Percentiles rank a stretch among this genome's conserved stretches.
phyloP scores from a whole-genome alignment of 1,140 invertebrate genomes.

The Procambarus clarkii region DNA sequence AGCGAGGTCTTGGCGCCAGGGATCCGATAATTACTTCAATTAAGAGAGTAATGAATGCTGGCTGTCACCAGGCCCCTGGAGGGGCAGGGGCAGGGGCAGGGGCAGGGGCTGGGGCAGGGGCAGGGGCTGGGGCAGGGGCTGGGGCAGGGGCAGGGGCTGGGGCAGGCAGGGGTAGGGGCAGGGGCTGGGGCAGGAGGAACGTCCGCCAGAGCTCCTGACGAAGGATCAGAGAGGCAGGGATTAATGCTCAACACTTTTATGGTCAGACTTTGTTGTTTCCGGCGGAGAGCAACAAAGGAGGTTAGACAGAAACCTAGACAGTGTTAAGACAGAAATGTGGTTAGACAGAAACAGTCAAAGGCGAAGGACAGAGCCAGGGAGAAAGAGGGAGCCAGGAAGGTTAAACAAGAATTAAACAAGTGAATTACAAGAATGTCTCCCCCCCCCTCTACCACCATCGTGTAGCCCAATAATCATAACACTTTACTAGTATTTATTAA shows the following conservation, averaged over 20 bases:
- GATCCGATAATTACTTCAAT: slow-evolving; percentile 25
- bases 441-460: no score
- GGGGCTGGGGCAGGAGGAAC: background rate
- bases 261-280: slow-evolving; percentile 2
- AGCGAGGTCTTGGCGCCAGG: background rate
- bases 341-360: no score
- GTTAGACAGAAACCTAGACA: no score
- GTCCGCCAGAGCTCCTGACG: background rate
- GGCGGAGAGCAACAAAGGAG: background rate
- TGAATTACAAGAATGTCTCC: no score
- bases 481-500: no score
- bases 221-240: background rate
- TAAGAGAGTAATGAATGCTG: slow-evolving; percentile 12
- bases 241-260: slow-evolving; percentile 46
- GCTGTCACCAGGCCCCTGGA: slow-evolving; percentile 8
- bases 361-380: no score
- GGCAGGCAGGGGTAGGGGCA: no score
- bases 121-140: no score
- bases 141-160: background rate
- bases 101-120: no score
- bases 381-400: background rate
- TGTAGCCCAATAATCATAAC: no score
- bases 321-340: no score
- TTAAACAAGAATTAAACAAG: no score
- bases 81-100: background rate